Conservation (phyloP, 2,797 vertebrate genomes). For the Allochrocebus solatus region DNA sequence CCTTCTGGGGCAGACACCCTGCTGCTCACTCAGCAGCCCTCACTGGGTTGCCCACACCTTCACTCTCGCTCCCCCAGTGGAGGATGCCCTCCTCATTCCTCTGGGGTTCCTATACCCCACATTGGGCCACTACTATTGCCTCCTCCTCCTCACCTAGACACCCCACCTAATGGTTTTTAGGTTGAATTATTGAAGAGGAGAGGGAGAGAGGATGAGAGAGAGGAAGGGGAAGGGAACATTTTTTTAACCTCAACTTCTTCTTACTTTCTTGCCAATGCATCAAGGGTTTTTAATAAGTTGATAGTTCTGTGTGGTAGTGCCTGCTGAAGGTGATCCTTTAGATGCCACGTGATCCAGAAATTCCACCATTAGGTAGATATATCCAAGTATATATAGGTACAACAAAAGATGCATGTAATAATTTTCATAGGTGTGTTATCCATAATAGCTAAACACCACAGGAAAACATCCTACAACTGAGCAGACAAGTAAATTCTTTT, state of each 20-base stretch:
- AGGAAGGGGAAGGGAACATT: accelerated
- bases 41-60: no score
- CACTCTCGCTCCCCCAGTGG: no score
- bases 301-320: background rate
- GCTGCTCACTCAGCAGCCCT: background rate
- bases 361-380: background rate
- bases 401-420: background rate
- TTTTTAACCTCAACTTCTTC: background rate
- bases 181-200: background rate
- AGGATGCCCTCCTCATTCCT: background rate
- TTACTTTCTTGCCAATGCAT: background rate
- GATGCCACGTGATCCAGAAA: background rate
- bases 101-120: background rate
- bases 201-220: background rate
- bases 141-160: background rate
- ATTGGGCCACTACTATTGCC: no score
- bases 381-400: no score
- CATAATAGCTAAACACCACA: background rate
- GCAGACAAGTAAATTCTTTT: background rate
- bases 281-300: background rate
- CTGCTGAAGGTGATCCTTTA: background rate
- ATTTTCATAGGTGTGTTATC: background rate
- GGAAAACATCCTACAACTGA: background rate
- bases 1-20: background rate
- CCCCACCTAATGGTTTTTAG: background rate